Percentiles rank a stretch among this genome's conserved stretches.
These are phyloP conservation scores for Choreutis nemorana DNA, from an alignment of 2,888 invertebrate species.

Conservation along the genomic window DNA sequence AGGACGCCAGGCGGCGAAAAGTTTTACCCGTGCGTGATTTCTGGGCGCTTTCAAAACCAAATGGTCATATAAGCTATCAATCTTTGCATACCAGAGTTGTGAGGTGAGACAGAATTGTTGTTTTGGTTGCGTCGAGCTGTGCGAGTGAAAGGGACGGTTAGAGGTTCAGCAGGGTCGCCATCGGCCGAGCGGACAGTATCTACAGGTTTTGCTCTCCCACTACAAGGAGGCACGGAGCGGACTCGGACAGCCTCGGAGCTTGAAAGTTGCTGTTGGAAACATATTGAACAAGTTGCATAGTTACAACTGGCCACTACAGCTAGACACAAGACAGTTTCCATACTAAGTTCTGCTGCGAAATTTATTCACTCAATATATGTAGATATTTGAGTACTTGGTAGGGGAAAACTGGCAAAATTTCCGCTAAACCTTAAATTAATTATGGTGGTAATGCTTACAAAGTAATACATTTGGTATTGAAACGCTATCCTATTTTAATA, in stretches of 20 bases:
- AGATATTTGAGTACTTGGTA: too few relatives aligned
- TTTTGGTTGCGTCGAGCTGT: conserved; percentile 22
- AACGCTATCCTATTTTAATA: too few relatives aligned
- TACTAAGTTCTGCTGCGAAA: too few relatives aligned
- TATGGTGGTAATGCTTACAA: too few relatives aligned
- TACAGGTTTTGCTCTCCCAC: conserved; percentile 67
- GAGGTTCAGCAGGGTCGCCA: conserved; percentile 49
- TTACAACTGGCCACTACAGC: conserved; percentile 15
- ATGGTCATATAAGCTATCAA: conserved; percentile 66
- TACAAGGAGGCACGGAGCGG: conserved; percentile 57
- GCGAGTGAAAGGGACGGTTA: conserved; percentile 52
- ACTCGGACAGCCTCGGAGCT: conserved; percentile 47
- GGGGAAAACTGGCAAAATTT: too few relatives aligned
- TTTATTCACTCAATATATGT: too few relatives aligned
- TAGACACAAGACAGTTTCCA: conserved; percentile 11
- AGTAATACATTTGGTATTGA: too few relatives aligned
- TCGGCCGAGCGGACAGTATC: conserved; percentile 56
- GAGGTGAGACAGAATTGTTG: conserved; percentile 46
- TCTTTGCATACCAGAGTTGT: conserved; percentile 66
- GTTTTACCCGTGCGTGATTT: conserved; percentile 62
- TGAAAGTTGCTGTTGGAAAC: conserved; percentile 48
- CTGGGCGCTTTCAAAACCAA: conserved; percentile 61
- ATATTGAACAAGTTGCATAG: conserved; percentile 38
- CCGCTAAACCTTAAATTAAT: too few relatives aligned
- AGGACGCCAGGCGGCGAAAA: conserved; percentile 65